A percentile compares a stretch with the other conserved stretches of the same genome.
These are phyloP conservation scores for Theonella swinhoei DNA, from an alignment of 37 sponge, comb jelly and placozoan genomes.

Conservation along the genomic window DNA sequence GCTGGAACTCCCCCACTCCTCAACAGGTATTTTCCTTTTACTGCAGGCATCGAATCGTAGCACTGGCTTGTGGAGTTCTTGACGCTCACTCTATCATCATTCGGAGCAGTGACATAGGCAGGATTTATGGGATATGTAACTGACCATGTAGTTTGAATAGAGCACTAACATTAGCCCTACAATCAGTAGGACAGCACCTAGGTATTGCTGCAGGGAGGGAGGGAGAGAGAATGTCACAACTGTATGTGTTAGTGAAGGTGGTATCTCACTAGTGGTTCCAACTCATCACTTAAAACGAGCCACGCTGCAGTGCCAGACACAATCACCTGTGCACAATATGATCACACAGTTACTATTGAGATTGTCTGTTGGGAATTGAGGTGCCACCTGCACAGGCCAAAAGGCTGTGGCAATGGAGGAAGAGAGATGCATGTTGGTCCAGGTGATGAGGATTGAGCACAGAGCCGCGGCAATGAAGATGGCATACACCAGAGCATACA, in stretches of 20 bases:
- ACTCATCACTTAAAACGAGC: slow-evolving; percentile 24
- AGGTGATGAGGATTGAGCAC: slow-evolving; percentile 85
- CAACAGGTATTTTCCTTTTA: no score
- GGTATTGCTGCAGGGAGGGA: slow-evolving; percentile 62
- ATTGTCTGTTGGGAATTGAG: background rate
- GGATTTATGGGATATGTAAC: no score
- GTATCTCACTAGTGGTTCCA: slow-evolving; percentile 1
- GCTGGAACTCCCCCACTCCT: no score
- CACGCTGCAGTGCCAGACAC: slow-evolving; percentile 11
- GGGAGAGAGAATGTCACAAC: background rate
- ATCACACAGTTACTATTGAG: background rate
- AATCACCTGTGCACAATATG: slow-evolving; percentile 18
- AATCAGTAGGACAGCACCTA: slow-evolving; percentile 73
- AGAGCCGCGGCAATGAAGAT: slow-evolving; percentile 81
- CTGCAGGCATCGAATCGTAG: no score
- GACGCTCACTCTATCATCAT: no score
- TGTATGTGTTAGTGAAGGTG: background rate
- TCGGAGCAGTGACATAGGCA: no score
- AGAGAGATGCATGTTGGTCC: slow-evolving; percentile 76
- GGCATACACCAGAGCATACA: slow-evolving; percentile 79
- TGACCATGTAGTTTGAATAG: slow-evolving; percentile 68
- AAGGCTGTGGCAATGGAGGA: slow-evolving; percentile 83
- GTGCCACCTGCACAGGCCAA: slow-evolving; percentile 87
- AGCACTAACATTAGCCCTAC: slow-evolving; percentile 71
- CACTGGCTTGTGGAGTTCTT: no score